Evolutionary conservation across 2,888 invertebrate genomes (phyloP), one percentile per base, ranked within the genome.

Genomic region (Lithophane socia): DNA sequence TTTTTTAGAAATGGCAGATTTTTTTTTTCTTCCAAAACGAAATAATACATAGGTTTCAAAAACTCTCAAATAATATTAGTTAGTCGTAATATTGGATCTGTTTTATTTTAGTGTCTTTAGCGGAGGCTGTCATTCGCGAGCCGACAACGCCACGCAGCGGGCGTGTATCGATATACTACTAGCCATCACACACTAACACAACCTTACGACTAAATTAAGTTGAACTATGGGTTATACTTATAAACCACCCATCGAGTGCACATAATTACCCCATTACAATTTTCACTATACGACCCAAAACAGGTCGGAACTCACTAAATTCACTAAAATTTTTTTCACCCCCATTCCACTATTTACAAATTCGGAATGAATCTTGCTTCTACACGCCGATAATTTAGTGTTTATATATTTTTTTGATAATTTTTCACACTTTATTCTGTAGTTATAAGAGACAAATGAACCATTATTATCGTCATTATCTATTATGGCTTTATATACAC

Each of bases 191-290:
- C 83, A 93, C 92, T 91, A 93, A 90, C 82, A 86, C 92, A 93
- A 95, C 89, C 93, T 94, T 95, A 96, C 76, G 68, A 85, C 94
- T 94, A 95, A 92, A 91, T 91, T 93, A 89, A 92, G 90, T 91
- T 91, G 91, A 93, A 93, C 94, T 92, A 92, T 90, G 89, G 89
- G 90, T 86, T 52, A 68, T 60, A 86, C 82, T 86, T 52, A 68
- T 60, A 86, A 83, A 85, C 87, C 87, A 89, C 92, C 92, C 93
- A 84, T 66, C 66, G 85, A 90, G 92, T 92, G 91, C 91, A 91
- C 92, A 90, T 88, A 86, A 84, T 88, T 88, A 89, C 88, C 88
- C 91, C 90, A 90, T 92, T 94, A 93, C 92, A 93, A 92, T 94
- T 91, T 93, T 94, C 88, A 92, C 95, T 95, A 87, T 89, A 90